Conservation (phyloP, 2,888 invertebrate species). For the Celastrina argiolus region DNA sequence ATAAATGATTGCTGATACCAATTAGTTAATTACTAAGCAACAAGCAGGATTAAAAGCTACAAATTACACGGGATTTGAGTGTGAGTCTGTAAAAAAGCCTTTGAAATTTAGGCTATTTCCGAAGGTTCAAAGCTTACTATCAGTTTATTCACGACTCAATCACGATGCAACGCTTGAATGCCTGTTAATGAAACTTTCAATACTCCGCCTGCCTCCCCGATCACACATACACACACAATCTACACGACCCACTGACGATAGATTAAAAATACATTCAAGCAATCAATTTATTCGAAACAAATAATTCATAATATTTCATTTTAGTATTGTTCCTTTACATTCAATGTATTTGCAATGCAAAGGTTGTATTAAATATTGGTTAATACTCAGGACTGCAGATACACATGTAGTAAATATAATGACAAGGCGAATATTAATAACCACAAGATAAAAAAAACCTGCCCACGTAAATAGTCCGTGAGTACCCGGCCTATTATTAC, state of each 20-base stretch:
- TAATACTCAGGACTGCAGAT: too few relatives aligned
- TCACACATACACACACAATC: conserved; percentile 5
- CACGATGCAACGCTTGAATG: conserved; percentile 30
- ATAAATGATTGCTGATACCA: not conserved
- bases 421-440: too few relatives aligned
- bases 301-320: conserved; percentile 7
- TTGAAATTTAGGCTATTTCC: conserved; percentile 21
- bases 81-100: conserved; percentile 7
- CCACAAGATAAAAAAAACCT: too few relatives aligned
- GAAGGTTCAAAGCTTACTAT: conserved; percentile 26
- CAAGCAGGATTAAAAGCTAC: not conserved
- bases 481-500: too few relatives aligned
- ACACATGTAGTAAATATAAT: too few relatives aligned
- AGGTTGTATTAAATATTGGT: not conserved
- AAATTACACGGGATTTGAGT: not conserved
- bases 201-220: conserved; percentile 25
- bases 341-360: not conserved
- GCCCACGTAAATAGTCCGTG: too few relatives aligned
- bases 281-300: conserved; percentile 15
- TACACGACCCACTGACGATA: conserved; percentile 6
- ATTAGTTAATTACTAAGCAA: not conserved
- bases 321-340: not conserved
- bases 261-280: conserved; percentile 14
- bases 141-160: conserved; percentile 30
- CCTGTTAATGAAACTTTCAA: conserved; percentile 31